phyloP scores from a whole-genome alignment of 2,113 vertebrate genomes.

The Hipposideros armiger region DNA sequence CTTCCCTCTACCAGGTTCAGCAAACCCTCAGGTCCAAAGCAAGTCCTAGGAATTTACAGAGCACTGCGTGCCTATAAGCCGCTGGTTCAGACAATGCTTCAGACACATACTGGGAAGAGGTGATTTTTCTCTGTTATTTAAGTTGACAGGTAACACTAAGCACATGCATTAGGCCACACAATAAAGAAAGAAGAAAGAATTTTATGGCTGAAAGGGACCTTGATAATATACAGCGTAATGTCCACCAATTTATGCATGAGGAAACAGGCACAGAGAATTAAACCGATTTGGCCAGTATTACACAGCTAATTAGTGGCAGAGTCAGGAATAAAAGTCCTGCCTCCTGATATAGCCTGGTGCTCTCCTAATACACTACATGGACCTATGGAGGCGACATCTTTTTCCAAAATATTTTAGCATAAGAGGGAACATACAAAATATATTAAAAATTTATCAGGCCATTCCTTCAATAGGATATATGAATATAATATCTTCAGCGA shows the following conservation, averaged over 20 bases:
- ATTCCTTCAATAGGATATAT: background rate
- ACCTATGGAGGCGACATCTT: background rate
- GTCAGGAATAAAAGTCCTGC: background rate
- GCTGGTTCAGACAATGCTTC: background rate
- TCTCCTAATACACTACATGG: background rate
- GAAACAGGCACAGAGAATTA: background rate
- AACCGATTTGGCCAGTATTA: background rate
- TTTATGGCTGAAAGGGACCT: background rate
- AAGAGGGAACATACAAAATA: background rate
- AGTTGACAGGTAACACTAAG: background rate
- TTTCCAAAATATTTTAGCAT: background rate
- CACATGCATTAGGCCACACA: background rate
- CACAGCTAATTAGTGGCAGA: background rate
- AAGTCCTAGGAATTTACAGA: background rate
- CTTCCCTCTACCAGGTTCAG: background rate
- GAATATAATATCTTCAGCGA: background rate
- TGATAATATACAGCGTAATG: background rate
- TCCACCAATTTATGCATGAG: background rate
- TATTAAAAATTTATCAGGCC: background rate
- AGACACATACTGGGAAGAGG: background rate
- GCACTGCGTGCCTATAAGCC: background rate
- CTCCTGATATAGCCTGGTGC: background rate
- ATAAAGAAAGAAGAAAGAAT: background rate
- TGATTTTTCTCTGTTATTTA: slow-evolving; percentile 14
- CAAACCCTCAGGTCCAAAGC: background rate